Base-by-base conservation (phyloP, 1,140 invertebrate species). In the Dinothrombium tinctorium region DNA sequence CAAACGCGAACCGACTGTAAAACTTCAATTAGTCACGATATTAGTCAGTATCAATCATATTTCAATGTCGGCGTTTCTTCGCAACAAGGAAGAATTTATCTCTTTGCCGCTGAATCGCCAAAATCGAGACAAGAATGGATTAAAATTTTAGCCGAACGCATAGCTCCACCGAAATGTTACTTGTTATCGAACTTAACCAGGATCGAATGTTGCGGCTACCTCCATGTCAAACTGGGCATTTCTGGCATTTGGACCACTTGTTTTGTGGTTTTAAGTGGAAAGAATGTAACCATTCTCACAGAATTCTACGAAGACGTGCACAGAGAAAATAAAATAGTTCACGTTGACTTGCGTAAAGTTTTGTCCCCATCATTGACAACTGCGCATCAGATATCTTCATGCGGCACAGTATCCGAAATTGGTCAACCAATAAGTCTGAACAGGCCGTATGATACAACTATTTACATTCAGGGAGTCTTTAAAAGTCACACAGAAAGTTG, bases 21-120 rank as follows among this genome's bases (percentile, higher is more conserved):
- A 11, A 2, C 9, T 17, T 33, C 7, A 21, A 40, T 39, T 17
- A 33, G 26, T 8, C 11, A 4, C 12, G 17, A 3, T 23, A 31
- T 14, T 41, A 11, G 5, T 15, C 4, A 11, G n/a, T 11, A 11
- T 17, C n/a, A 11, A 14, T 23, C 31, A 15, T 45, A 29, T 21
- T 25, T 45, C 19, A 33, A 45, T 12, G 32, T 45, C 20, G 44
- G 39, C 14, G 40, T 45, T 17, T n/a, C n/a, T 12, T 28, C 7
- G n/a, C 4, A 20, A 24, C 11, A 28, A 19, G 44, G 44, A 9
- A 20, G 44, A 15, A 15, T 41, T 11, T 43, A 28, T 31, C 20
- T 41, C 11, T 33, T 45, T 14, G 44, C 44, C 14, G 29, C 40
- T 17, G 28, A 31, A 12, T 22, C 15, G n/a, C 5, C 17, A 15